Base-by-base conservation (phyloP, 37 sponge, comb jelly and placozoan species). In the Halisarca cf. caerulea region DNA sequence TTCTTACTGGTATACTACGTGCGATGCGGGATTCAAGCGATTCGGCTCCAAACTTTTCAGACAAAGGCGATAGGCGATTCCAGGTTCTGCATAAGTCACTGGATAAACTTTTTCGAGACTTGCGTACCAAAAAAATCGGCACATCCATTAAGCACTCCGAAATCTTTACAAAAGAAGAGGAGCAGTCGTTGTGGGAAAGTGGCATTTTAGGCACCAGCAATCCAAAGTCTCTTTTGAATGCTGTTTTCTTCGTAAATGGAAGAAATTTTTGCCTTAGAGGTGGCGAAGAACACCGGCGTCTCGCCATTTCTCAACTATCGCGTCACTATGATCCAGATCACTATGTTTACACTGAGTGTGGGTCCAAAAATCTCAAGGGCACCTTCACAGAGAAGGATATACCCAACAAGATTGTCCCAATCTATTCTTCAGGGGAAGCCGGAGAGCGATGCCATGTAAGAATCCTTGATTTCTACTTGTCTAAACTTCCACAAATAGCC, bases 291-390 rank as follows among this genome's bases (percentile, higher is more conserved):
- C 57, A 55, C 55, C 28, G 79, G 1, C 27, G 57, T 3, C 53
- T 78, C 28, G 25, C 23, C 20, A 39, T 78, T 18, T 78, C 79
- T 39, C 79, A 54, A n/a, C n/a, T n/a, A n/a, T n/a, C n/a, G n/a
- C n/a, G n/a, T n/a, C n/a, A n/a, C n/a, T n/a, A 7, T 20, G 73
- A 37, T 34, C 14, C n/a, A 9, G 70, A 83, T 34, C n/a, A n/a
- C n/a, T n/a, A n/a, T n/a, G n/a, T n/a, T n/a, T n/a, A n/a, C n/a
- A n/a, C n/a, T 3, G 69, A 68, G 33, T 34, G 30, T 68, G 33
- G 69, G 4, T 68, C 69, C 15, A 68, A 77, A 33, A 68, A 68
- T 33, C n/a, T 27, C n/a, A 33, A 27, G 17, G 69, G 32, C 17
- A 33, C 32, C 69, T 68, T 33, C 17, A n/a, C 15, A 30, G 32